Base-by-base conservation (phyloP, 2,888 invertebrate genomes). In the Mythimna lalbum region DNA sequence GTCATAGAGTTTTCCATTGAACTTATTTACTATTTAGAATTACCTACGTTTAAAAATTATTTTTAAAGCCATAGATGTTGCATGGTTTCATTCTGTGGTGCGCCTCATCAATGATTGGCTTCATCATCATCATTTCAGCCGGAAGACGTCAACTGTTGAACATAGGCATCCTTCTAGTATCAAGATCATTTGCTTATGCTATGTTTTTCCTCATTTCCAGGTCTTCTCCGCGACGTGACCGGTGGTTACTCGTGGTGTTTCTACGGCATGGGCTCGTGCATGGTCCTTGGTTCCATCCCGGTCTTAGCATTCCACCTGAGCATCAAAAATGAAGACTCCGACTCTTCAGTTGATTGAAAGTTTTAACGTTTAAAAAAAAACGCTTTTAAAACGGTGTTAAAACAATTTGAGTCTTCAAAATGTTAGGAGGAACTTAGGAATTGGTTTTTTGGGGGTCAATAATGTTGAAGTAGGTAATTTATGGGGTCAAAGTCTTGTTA, bases 251-350 rank as follows among this genome's bases (percentile, higher is more conserved):
- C 97, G 4, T 97, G 97, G 89, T 97, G 97, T 86, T 98, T 97
- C 93, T 97, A 97, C 89, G 97, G 97, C 79, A 97, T 98, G 97
- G 97, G 98, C 0, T 97, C 97, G 2, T 97, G 97, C 84, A 97
- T 97, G 97, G 96, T 97, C 0, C 92, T 97, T 47, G 97, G 97
- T 72, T 96, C 97, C 69, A 93, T 97, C 63, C 97, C 98, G 4
- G 94, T 97, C 56, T 91, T 97, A 39, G 95, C 89, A 89, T 95
- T 96, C 87, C 94, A 95, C 69, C 73, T 95, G 4, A 90, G 89
- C 86, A 92, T 91, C 14, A 95, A 95, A 77, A 94, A 94, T 63
- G 95, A 95, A 23, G 95, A 95, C 63, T 72, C 90, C 0, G 95
- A 95, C 0, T 94, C 94, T 0, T 90, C 93, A 0, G 94, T 91